Evolutionary conservation across 1,140 invertebrate genomes (phyloP).

Genomic region (Pseudomyrmex cubaensis): DNA sequence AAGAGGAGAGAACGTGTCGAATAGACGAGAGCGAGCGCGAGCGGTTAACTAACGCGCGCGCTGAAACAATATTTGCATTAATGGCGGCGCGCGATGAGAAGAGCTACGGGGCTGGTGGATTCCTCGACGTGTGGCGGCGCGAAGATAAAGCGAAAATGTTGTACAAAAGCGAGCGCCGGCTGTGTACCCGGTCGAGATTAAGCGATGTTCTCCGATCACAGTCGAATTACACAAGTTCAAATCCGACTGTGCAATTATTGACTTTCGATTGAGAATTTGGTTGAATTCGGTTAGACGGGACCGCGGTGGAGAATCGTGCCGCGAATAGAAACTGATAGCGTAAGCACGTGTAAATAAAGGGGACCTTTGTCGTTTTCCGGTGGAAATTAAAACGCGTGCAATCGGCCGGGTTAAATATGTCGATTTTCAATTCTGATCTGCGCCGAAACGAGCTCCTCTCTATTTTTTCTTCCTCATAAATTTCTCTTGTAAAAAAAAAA

Average conservation of each 20-base stretch:
- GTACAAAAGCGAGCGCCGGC: slow-evolving; percentile 63
- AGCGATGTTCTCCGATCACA: slow-evolving; percentile 62
- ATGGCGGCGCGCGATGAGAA: slow-evolving; percentile 52
- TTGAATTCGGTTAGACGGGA: slow-evolving; percentile 64
- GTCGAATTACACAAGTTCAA: slow-evolving; percentile 68
- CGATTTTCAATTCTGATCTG: slow-evolving; percentile 35
- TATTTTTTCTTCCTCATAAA: neutral
- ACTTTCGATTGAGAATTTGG: slow-evolving; percentile 73
- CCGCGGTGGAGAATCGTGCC: slow-evolving; percentile 25
- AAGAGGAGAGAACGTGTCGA: slow-evolving; percentile 22
- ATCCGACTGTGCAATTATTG: slow-evolving; percentile 69
- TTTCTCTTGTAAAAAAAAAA: too few species aligned
- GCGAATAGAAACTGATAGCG: slow-evolving; percentile 65
- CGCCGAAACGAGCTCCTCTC: neutral
- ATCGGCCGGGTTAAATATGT: slow-evolving; percentile 32
- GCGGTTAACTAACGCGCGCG: slow-evolving; percentile 53
- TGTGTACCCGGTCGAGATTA: slow-evolving; percentile 55
- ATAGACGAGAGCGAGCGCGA: slow-evolving; percentile 14
- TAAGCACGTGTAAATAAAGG: slow-evolving; percentile 63
- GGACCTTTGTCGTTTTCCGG: slow-evolving; percentile 26
- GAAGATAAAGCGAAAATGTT: slow-evolving; percentile 71
- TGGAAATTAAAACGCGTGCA: slow-evolving; percentile 49
- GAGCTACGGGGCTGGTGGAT: neutral
- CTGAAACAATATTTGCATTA: slow-evolving; percentile 63
- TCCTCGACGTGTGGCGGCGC: slow-evolving; percentile 45